A percentile compares a stretch with the other conserved stretches of the same genome.
phyloP scores from a whole-genome alignment of 2,113 vertebrate genomes.

The Calidris pygmaea region DNA sequence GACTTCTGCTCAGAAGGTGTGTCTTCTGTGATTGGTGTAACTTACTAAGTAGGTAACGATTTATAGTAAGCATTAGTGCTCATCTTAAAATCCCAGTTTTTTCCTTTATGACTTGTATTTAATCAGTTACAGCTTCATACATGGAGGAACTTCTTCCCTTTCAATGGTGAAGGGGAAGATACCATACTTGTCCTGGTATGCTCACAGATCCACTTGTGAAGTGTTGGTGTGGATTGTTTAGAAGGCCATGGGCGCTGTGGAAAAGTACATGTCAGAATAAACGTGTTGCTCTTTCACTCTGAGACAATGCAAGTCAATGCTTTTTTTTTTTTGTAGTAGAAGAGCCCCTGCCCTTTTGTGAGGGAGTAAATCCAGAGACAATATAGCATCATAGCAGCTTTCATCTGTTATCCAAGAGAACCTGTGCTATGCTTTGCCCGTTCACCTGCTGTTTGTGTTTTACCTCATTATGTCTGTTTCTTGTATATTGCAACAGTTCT shows the following conservation, averaged over 20 bases:
- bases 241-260: background rate
- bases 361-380: background rate
- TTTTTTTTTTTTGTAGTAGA: background rate
- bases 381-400: background rate
- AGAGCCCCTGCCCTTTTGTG: background rate
- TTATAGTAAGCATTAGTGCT: background rate
- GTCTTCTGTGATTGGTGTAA: background rate
- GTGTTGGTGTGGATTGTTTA: background rate
- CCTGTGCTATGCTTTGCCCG: background rate
- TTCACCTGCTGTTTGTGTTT: background rate
- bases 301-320: background rate
- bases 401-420: background rate
- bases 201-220: background rate
- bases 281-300: background rate
- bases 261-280: background rate
- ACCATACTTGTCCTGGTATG: background rate
- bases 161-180: too few species aligned
- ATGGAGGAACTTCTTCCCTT: background rate
- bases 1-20: background rate
- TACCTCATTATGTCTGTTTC: background rate
- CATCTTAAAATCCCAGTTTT: background rate
- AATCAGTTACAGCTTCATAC: background rate
- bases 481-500: fast-evolving
- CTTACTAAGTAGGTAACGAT: background rate
- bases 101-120: background rate